Evolutionary conservation across 30 jellyfish, hydroid and myxozoan genomes (phyloP), one percentile per base, ranked within the genome.

Genomic region (Hydra vulgaris): DNA sequence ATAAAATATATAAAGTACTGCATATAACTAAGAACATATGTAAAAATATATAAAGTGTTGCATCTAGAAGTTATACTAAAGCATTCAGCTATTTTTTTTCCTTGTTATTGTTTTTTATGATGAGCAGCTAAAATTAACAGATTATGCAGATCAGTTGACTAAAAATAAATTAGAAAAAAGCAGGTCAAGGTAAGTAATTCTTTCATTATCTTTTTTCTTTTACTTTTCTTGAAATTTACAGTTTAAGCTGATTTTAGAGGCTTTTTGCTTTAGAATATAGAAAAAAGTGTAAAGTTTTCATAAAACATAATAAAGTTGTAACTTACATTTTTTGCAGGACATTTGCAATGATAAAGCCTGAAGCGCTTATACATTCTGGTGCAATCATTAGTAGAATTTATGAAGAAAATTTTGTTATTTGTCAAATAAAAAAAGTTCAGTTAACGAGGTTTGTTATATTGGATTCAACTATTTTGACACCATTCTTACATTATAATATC

Each of bases 101-200:
- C n/a, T n/a, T n/a, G n/a, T n/a, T n/a, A n/a, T n/a, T 20, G 66
- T 78, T 66, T 70, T 21, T 75, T 75, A n/a, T n/a, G n/a, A n/a
- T 25, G 77, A 86, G 4, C 71, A 91, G 97, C 92, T 91, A 17
- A 68, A 95, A 17, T 61, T 92, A 20, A 90, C 94, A 20, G 98
- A 87, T 21, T 94, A 88, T 88, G 99, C 96, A 7, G 99, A 94
- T 73, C 95, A 87, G 61, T 79, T 88, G 74, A 94, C 99, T 26
- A 86, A 72, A 77, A 74, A 71, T 22, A 84, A 77, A 70, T 89
- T 94, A 21, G 95, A 94, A 26, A 23, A 89, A 17, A 72, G 79
- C 18, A 88, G 84, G 20, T 81, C 99, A 74, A 94, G 88, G 99
- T 94, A 85, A 61, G 95, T 83, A 52, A 52, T 8, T 0, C 12